phyloP scores from a whole-genome alignment of 2,113 vertebrate species.

The Bungarus multicinctus region DNA sequence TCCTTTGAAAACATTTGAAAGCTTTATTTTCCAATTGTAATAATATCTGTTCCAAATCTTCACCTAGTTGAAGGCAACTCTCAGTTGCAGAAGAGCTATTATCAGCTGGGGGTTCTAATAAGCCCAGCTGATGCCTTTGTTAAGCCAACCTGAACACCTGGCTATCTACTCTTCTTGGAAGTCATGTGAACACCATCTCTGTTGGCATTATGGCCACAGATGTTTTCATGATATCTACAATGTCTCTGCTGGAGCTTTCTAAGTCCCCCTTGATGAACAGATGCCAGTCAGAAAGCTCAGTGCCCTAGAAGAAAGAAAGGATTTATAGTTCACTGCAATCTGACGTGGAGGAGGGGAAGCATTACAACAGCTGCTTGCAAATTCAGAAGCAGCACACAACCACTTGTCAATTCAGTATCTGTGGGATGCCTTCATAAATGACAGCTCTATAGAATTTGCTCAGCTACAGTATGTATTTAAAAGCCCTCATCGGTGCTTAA shows the following conservation, averaged over 20 bases:
- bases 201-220: neutral
- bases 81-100: neutral
- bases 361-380: constrained; percentile 41
- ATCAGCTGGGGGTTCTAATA: neutral
- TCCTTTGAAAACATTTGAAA: neutral
- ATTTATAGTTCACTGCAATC: constrained; percentile 7
- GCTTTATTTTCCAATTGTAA: neutral
- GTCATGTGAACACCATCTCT: neutral
- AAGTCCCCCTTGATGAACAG: constrained; percentile 14
- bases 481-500: neutral
- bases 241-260: neutral
- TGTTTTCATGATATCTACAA: constrained; percentile 19
- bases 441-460: neutral
- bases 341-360: neutral
- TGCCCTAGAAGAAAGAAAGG: neutral
- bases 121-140: rapidly evolving
- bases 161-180: neutral
- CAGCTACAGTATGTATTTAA: constrained; percentile 9
- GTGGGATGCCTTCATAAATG: constrained; percentile 10
- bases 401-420: constrained; percentile 21
- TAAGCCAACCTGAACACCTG: neutral
- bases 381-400: constrained; percentile 12
- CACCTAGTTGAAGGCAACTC: neutral
- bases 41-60: neutral
- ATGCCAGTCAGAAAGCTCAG: neutral